Base-by-base conservation (phyloP, 1,140 invertebrate species). In the Ceratina australensis region DNA sequence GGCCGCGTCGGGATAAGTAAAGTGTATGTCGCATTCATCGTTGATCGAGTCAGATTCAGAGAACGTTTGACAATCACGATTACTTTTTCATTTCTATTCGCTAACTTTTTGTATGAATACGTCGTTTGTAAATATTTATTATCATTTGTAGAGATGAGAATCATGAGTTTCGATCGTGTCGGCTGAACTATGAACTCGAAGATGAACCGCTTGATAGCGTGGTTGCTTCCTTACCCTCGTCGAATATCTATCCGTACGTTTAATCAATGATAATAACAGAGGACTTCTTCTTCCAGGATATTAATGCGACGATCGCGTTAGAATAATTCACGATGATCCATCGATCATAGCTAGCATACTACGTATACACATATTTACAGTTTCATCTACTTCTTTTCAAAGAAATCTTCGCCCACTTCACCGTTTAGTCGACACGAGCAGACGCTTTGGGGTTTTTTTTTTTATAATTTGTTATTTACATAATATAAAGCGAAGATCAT, bases 381-480 rank as follows among this genome's bases (percentile, higher is more conserved):
- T 72, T 63, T 22, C 28, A 52, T 65, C 24, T 47, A 28, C 50
- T 26, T 10, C 5, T 13, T 15, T 71, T 20, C 2, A 10, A 42
- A n/a, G 5, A 3, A 42, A 42, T 42, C 33, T 42, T 42, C 33
- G 33, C 33, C 5, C 33, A 42, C 33, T 77, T 80, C 65, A 64
- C 66, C 10, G 64, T 80, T 74, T 33, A 60, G 80, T 78, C 72
- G 61, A 56, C 49, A 47, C 79, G 75, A 63, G 79, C 76, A 83
- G 47, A 87, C 78, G 47, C 80, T 87, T 73, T 87, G 77, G 78
- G n/a, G n/a, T n/a, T n/a, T 80, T 86, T 90, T 10, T 91, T 86
- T 91, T 91, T 90, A 92, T 91, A 89, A 91, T 92, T 92, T 92
- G 91, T 92, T 92, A 92, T 92, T 90, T 91, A 91, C 33, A 7